phyloP scores from a whole-genome alignment of 2,797 vertebrate species.

The Euthynnus affinis region DNA sequence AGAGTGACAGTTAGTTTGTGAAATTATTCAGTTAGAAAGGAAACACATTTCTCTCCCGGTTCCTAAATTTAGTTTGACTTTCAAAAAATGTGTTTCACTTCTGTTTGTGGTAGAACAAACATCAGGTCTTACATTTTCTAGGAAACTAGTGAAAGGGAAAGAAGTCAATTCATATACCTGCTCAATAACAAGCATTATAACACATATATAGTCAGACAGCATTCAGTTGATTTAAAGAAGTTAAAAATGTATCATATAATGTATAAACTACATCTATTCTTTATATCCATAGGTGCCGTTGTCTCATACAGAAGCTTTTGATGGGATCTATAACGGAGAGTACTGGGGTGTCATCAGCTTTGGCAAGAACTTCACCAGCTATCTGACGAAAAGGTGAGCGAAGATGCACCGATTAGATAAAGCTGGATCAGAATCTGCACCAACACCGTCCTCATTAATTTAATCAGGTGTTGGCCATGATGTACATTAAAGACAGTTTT shows the following conservation, averaged over 20 bases:
- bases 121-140: constrained; percentile 20
- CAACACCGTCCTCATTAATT: not conserved
- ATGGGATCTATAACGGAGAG: constrained; percentile 82
- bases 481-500: too few relatives aligned
- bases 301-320: constrained; percentile 82
- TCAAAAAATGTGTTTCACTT: constrained; percentile 40
- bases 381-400: constrained; percentile 84
- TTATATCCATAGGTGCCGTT: constrained; percentile 74
- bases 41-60: not conserved
- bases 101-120: constrained; percentile 18
- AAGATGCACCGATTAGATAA: not conserved
- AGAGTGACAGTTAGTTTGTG: not conserved
- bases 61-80: not conserved
- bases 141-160: constrained; percentile 11
- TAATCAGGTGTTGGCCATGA: not conserved
- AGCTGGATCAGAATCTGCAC: not conserved
- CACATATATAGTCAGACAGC: too few relatives aligned
- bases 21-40: not conserved
- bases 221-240: not conserved
- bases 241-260: not conserved
- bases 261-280: not conserved
- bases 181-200: not conserved
- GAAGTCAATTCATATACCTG: not conserved
- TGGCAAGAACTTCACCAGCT: constrained; percentile 87
- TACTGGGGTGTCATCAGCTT: constrained; percentile 88